Conservation (phyloP, 1,140 invertebrate species). For the Megathymus violae region DNA sequence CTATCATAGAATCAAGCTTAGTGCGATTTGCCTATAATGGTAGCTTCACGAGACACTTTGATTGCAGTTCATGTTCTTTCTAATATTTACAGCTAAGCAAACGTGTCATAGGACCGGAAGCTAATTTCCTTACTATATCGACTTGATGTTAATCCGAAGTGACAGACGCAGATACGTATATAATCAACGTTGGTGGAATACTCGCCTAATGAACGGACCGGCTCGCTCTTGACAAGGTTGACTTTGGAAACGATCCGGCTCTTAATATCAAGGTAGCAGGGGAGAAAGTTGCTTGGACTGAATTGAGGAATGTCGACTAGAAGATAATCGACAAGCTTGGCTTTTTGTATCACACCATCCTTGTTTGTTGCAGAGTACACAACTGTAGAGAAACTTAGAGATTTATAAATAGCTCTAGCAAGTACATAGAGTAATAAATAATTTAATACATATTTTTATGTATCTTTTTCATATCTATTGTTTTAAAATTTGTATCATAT, state of each 20-base stretch:
- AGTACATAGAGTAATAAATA: background rate
- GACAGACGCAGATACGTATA: conserved; percentile 13
- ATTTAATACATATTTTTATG: too few species aligned
- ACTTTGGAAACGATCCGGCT: background rate
- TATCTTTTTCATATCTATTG: too few species aligned
- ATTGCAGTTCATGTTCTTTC: conserved; percentile 20
- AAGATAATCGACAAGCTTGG: conserved; percentile 22
- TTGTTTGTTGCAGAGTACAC: background rate
- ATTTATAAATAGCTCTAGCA: too few species aligned
- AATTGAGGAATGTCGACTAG: conserved; percentile 12
- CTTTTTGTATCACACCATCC: conserved; percentile 31
- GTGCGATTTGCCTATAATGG: conserved; percentile 21
- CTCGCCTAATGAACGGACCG: conserved; percentile 18
- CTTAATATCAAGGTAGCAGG: background rate
- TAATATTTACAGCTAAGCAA: conserved; percentile 12
- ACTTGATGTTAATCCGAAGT: conserved; percentile 21
- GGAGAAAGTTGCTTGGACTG: background rate
- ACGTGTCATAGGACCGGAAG: conserved; percentile 17
- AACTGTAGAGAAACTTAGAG: background rate
- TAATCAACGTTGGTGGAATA: conserved; percentile 29
- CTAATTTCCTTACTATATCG: conserved; percentile 28
- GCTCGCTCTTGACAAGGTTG: background rate
- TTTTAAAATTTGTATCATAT: too few species aligned
- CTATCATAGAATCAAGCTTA: conserved; percentile 19
- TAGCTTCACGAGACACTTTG: conserved; percentile 14